Evolutionary conservation across 2,797 vertebrate species (phyloP).

Genomic region (Darevskia mixta): DNA sequence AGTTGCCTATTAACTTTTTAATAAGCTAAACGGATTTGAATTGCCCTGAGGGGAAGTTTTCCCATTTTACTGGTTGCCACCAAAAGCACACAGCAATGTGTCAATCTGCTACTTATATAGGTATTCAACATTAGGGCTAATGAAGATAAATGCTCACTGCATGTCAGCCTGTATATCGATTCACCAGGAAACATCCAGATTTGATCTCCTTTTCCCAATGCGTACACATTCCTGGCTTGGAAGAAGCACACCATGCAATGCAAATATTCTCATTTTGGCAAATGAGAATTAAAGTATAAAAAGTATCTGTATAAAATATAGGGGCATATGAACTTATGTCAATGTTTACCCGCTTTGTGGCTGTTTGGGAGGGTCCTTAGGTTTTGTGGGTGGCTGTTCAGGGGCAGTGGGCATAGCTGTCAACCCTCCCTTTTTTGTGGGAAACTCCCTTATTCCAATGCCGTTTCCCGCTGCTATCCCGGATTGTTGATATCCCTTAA

Average conservation of each 20-base stretch:
- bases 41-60: constrained; percentile 4
- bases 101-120: constrained; percentile 17
- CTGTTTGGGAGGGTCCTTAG: background rate
- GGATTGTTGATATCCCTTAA: no score
- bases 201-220: background rate
- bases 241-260: background rate
- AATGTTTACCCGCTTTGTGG: background rate
- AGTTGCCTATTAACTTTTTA: constrained; percentile 37
- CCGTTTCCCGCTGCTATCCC: no score
- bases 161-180: constrained; percentile 16
- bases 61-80: constrained; percentile 11
- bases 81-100: constrained; percentile 22
- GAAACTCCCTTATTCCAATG: no score
- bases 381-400: background rate
- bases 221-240: background rate
- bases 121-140: constrained; percentile 24
- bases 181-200: constrained; percentile 3
- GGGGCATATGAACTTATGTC: background rate
- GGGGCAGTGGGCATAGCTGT: no score
- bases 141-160: constrained; percentile 28
- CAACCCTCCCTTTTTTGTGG: no score
- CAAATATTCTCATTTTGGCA: background rate
- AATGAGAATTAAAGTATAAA: background rate
- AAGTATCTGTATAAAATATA: background rate
- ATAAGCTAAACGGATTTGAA: constrained; percentile 32